A percentile compares a stretch with the other conserved stretches of the same genome.
These are phyloP conservation scores for Piaya cayana DNA, from an alignment of 2,113 vertebrate species.

Conservation along the genomic window DNA sequence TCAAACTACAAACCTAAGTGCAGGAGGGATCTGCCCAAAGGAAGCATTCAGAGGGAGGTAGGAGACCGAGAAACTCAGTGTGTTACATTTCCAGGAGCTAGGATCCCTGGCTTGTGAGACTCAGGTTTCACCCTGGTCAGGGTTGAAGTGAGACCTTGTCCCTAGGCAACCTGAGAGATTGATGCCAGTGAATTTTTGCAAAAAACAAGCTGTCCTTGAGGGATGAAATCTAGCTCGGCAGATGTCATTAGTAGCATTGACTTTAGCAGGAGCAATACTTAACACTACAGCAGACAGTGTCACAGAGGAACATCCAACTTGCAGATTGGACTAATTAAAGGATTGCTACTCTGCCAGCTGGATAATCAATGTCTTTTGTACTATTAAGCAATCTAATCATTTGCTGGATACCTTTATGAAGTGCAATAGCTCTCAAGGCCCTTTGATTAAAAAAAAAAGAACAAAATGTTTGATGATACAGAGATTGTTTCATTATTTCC, in stretches of 20 bases:
- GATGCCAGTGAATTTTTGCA: rapidly evolving
- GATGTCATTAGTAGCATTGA: background rate
- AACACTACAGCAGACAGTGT: background rate
- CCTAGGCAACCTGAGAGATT: background rate
- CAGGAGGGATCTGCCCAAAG: background rate
- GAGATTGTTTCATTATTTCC: background rate
- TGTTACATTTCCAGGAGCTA: background rate
- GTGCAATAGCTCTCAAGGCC: background rate
- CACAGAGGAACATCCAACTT: background rate
- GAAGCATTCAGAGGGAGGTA: rapidly evolving
- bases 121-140: background rate
- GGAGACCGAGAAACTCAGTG: background rate
- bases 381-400: background rate
- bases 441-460: background rate
- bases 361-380: background rate
- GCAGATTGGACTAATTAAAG: background rate
- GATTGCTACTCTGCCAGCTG: background rate
- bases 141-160: background rate
- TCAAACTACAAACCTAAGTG: background rate
- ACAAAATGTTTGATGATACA: background rate
- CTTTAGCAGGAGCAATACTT: background rate
- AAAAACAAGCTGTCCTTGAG: background rate
- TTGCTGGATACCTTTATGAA: background rate
- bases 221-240: background rate
- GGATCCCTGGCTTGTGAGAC: background rate